Conservation (phyloP, 2,113 vertebrate species). For the Phalacrocorax pelagicus region DNA sequence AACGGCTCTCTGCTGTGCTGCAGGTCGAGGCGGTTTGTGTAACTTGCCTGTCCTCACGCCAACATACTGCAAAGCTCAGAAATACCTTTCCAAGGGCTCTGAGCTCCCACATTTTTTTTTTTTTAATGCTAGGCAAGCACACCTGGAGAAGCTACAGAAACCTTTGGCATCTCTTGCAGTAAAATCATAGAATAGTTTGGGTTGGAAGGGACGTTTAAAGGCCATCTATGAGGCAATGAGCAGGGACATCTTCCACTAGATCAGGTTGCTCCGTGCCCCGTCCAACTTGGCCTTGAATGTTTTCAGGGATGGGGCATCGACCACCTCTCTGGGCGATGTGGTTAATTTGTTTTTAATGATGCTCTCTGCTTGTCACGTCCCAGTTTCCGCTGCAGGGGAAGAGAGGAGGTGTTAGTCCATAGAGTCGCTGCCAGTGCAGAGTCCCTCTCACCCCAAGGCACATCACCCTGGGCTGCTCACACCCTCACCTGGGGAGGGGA, state of each 20-base stretch:
- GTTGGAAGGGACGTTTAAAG: neutral
- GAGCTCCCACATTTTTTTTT: neutral
- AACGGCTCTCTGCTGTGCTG: fast-evolving
- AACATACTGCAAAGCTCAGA: neutral
- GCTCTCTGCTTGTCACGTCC: neutral
- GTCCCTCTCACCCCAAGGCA: neutral
- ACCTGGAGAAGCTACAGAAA: neutral
- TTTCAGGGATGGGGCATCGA: neutral
- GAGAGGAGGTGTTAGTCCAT: neutral
- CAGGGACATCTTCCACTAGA: neutral
- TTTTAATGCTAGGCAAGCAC: neutral
- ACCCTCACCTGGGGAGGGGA: fast-evolving
- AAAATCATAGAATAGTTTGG: neutral
- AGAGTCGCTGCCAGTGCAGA: neutral
- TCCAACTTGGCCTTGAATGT: neutral
- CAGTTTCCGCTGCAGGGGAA: fast-evolving
- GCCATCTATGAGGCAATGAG: fast-evolving
- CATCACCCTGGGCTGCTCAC: fast-evolving
- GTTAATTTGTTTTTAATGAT: neutral
- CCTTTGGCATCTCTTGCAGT: neutral
- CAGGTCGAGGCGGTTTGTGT: neutral
- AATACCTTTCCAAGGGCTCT: neutral
- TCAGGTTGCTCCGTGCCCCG: neutral
- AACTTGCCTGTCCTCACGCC: neutral
- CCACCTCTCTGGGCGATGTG: too few species aligned